Evolutionary conservation across 2,888 invertebrate species (phyloP).

Genomic region (Agonopterix alstromeriana): DNA sequence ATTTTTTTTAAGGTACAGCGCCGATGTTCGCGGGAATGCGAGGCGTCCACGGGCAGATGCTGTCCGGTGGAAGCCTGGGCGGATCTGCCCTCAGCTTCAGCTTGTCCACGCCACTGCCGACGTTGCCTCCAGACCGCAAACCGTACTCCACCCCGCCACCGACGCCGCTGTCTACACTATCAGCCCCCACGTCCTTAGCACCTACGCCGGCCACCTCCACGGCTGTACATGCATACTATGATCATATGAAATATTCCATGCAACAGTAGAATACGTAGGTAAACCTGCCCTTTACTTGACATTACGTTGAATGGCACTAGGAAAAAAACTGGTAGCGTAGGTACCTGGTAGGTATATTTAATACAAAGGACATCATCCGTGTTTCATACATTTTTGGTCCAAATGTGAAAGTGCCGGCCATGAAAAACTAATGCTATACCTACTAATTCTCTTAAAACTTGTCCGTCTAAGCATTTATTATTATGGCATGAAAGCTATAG

Average conservation of each 20-base stretch:
- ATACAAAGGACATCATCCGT: too few species aligned
- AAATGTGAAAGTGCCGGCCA: too few species aligned
- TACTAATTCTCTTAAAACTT: too few species aligned
- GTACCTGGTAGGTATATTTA: too few species aligned
- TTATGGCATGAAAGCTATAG: too few species aligned
- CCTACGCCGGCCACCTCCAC: slow-evolving; percentile 54
- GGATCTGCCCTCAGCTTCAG: slow-evolving; percentile 52
- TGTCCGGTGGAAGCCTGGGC: slow-evolving; percentile 36
- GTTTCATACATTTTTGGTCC: too few species aligned
- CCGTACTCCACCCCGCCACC: slow-evolving; percentile 73
- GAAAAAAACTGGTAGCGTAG: too few species aligned
- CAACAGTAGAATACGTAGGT: not conserved
- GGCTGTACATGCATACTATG: slow-evolving; percentile 55
- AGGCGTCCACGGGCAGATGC: slow-evolving; percentile 61
- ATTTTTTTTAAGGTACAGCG: slow-evolving; percentile 35
- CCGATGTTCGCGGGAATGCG: slow-evolving; percentile 64
- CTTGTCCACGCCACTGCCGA: slow-evolving; percentile 52
- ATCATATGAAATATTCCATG: slow-evolving; percentile 5
- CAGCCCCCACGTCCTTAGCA: slow-evolving; percentile 42
- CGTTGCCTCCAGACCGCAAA: slow-evolving; percentile 76
- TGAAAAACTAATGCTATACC: too few species aligned
- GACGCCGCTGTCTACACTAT: slow-evolving; percentile 72
- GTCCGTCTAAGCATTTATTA: too few species aligned
- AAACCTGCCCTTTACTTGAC: too few species aligned
- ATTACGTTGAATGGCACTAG: too few species aligned